A percentile compares a stretch with the other conserved stretches of the same genome.
Conservation (phyloP, 2,113 vertebrate species). For the Spilogale gracilis region DNA sequence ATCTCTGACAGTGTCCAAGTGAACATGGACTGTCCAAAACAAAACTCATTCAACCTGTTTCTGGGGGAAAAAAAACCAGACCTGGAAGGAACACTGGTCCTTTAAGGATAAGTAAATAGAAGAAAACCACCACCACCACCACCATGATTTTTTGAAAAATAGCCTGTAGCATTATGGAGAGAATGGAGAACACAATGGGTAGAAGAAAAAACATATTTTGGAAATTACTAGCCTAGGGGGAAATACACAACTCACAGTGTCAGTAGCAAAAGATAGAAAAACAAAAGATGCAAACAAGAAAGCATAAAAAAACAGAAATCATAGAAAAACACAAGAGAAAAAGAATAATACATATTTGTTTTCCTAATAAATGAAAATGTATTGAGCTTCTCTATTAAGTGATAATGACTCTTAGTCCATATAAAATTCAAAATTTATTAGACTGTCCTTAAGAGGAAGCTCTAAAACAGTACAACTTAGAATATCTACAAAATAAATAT, state of each 20-base stretch:
- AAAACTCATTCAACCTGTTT: slow-evolving; percentile 64
- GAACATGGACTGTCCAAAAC: slow-evolving; percentile 36
- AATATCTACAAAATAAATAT: not conserved
- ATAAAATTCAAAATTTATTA: slow-evolving; percentile 37
- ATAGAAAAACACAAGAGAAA: not conserved
- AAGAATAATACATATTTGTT: not conserved
- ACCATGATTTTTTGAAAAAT: slow-evolving; percentile 41
- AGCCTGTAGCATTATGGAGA: not conserved
- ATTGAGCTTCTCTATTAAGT: slow-evolving; percentile 2
- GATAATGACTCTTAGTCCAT: slow-evolving; percentile 20
- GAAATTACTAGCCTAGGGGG: not conserved
- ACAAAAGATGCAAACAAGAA: slow-evolving; percentile 14
- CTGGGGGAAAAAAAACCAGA: not conserved
- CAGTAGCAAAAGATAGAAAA: slow-evolving; percentile 23
- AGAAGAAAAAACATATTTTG: not conserved
- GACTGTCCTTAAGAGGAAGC: not conserved
- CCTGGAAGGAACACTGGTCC: slow-evolving; percentile 33
- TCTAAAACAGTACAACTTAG: not conserved
- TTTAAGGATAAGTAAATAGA: slow-evolving; percentile 55
- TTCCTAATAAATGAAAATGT: slow-evolving; percentile 53
- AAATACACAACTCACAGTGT: not conserved
- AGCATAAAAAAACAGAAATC: slow-evolving; percentile 2
- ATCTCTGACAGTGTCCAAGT: slow-evolving; percentile 51
- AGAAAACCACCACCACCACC: not conserved
- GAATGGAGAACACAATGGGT: not conserved